Evolutionary conservation across 2,888 invertebrate species (phyloP).

Genomic region (Eupithecia subumbrata): DNA sequence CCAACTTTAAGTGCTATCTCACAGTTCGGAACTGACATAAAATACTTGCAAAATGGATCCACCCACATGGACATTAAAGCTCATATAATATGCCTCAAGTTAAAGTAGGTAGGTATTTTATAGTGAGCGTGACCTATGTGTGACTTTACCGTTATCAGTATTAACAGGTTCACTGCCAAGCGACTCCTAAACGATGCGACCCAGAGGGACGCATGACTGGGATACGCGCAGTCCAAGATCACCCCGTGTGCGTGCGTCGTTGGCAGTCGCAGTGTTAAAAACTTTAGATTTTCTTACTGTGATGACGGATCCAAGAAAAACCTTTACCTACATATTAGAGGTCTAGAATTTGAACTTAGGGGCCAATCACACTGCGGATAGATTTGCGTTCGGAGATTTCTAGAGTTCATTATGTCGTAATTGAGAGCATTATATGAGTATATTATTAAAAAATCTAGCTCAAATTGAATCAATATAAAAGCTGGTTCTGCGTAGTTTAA

Average conservation of each 20-base stretch:
- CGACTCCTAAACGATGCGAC: background rate
- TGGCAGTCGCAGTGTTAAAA: background rate
- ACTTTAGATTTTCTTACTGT: background rate
- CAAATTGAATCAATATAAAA: no score
- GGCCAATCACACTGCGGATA: no score
- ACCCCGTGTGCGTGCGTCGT: background rate
- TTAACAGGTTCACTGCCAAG: background rate
- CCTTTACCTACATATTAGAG: background rate
- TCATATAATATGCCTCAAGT: slow-evolving; percentile 3
- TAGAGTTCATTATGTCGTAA: no score
- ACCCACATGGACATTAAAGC: slow-evolving; percentile 3
- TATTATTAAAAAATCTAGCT: no score
- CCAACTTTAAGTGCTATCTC: slow-evolving; percentile 11
- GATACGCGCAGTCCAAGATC: background rate
- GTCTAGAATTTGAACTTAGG: no score
- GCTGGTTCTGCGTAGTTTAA: no score
- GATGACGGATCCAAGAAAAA: background rate
- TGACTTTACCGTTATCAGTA: background rate
- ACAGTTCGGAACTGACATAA: slow-evolving; percentile 6
- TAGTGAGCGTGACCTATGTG: background rate
- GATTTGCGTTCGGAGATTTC: no score
- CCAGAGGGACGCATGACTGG: background rate
- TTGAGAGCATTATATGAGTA: no score
- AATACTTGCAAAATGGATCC: slow-evolving; percentile 9
- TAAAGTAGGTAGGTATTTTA: background rate